Base-by-base conservation (phyloP, 2,797 vertebrate genomes). In the Clarias platycephalus region DNA sequence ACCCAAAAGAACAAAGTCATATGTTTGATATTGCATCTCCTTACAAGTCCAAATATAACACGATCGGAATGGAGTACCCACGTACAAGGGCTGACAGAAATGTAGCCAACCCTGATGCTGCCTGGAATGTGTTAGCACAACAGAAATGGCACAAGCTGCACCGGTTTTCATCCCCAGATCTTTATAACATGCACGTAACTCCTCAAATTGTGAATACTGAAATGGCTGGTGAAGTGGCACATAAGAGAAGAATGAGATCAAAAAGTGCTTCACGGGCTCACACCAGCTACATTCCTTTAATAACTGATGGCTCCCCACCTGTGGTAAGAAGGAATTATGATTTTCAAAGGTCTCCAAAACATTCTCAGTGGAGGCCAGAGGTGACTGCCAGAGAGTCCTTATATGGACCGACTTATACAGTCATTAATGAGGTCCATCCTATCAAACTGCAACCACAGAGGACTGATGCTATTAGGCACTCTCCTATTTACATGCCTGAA, bases 371-470 rank as follows among this genome's bases (percentile, higher is more conserved):
- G 88, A 93, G 91, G 88, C 80, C 91, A 0, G 97, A 97, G 82
- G 92, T 91, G 10, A 98, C 97, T 0, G 97, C 96, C 0, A 95
- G 94, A 85, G 97, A 98, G 49, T 90, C 92, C 6, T 89, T 93
- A 34, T 93, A 96, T 64, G 91, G 93, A 4, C 93, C 96, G 2
- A 91, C 94, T 82, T 93, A 95, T 87, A 94, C 93, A 0, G 93
- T 97, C 40, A 93, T 96, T 88, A 97, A 96, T 34, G 97, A 98
- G 85, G 95, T 98, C 70, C 97, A 98, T 85, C 97, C 97, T 75
- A 96, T 98, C 91, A 98, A 98, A 88, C 93, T 99, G 85, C 97
- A 98, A 93, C 97, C 97, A 0, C 97, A 98, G 90, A 95, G 95
- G 44, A 92, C 94, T 66, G 96, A 97, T n/a, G 89, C 94, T 55